Conservation (phyloP, 2,888 invertebrate species). For the Drosophila crucigera region DNA sequence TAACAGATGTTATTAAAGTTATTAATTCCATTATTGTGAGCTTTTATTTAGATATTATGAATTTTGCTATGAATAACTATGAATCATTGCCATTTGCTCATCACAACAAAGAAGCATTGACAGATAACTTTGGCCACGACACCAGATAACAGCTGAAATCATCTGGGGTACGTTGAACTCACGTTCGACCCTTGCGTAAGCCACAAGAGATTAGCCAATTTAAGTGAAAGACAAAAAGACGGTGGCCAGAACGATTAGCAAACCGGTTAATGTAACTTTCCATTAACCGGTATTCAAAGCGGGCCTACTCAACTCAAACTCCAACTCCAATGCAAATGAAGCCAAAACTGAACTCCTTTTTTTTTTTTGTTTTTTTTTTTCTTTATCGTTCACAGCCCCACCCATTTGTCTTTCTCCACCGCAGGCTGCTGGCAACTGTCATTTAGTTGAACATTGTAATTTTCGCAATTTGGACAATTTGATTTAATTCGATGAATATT, state of each 20-base stretch:
- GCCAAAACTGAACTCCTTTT: conserved; percentile 18
- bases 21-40: not conserved
- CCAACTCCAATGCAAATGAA: conserved; percentile 25
- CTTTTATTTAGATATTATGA: conserved; percentile 9
- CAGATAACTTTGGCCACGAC: conserved; percentile 12
- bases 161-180: conserved; percentile 44
- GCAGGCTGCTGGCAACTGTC: conserved; percentile 19
- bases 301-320: conserved; percentile 27
- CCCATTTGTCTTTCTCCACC: conserved; percentile 45
- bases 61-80: not conserved
- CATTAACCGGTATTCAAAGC: conserved; percentile 50
- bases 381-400: conserved; percentile 17
- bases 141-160: conserved; percentile 34
- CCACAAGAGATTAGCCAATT: conserved; percentile 52
- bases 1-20: not conserved
- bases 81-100: conserved; percentile 18
- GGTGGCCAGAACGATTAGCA: conserved; percentile 57
- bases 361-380: not conserved
- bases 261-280: conserved; percentile 59
- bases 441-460: conserved; percentile 41
- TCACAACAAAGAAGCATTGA: conserved; percentile 8
- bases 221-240: conserved; percentile 50
- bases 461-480: conserved; percentile 19
- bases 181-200: conserved; percentile 56
- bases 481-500: conserved; percentile 9